A percentile compares a stretch with the other conserved stretches of the same genome.
Evolutionary conservation across 2,888 invertebrate genomes (phyloP).

Genomic region (Pollenia labialis): DNA sequence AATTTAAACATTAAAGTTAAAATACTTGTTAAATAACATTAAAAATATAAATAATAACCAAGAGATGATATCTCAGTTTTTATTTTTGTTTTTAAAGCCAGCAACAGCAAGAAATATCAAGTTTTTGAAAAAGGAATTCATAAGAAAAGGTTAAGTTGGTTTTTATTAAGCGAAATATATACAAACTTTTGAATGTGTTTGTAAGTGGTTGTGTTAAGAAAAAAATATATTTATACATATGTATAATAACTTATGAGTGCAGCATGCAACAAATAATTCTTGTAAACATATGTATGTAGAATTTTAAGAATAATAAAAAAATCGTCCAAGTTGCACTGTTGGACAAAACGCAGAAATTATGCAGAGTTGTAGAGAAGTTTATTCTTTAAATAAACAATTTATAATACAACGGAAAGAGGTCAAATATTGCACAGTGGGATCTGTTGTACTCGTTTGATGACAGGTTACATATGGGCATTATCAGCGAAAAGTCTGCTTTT

Average conservation of each 20-base stretch:
- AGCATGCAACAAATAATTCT: conserved; percentile 61
- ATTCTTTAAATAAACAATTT: background rate
- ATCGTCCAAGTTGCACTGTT: conserved; percentile 15
- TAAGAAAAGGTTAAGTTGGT: conserved; percentile 28
- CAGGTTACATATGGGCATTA: too few relatives aligned
- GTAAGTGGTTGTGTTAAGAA: background rate
- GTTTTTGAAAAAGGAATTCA: conserved; percentile 39
- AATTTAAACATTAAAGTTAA: conserved; percentile 11
- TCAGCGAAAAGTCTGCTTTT: too few relatives aligned
- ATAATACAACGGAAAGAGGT: background rate
- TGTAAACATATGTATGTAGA: conserved; percentile 55
- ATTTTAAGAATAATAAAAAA: conserved; percentile 23
- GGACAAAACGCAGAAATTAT: background rate
- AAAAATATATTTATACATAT: background rate
- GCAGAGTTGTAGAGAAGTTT: background rate
- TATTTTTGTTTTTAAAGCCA: conserved; percentile 2
- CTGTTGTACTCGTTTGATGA: too few relatives aligned
- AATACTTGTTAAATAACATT: conserved; percentile 66
- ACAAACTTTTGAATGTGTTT: conserved; percentile 16
- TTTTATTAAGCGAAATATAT: background rate
- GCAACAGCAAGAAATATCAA: conserved; percentile 41
- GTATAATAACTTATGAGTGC: conserved; percentile 1
- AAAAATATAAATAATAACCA: conserved; percentile 68
- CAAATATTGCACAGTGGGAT: too few relatives aligned
- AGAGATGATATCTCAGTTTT: conserved; percentile 68